These are phyloP conservation scores for Drosophila anomelani DNA, from an alignment of 2,888 invertebrate species.

Conservation along the genomic window DNA sequence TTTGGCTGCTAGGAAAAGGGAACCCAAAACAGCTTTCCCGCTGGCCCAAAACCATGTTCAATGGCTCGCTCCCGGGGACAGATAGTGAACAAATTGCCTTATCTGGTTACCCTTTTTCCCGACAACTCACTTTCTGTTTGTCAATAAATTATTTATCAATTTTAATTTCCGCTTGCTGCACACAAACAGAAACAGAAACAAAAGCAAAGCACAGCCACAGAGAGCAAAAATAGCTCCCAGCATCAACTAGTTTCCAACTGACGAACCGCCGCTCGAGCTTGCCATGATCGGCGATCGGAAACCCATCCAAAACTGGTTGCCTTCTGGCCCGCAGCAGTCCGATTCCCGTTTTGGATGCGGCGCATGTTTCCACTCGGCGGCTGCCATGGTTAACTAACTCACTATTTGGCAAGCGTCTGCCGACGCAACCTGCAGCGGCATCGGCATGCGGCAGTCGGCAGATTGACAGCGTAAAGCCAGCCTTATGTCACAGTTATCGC, in stretches of 20 bases:
- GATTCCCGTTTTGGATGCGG: slow-evolving; percentile 52
- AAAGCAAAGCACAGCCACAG: slow-evolving; percentile 18
- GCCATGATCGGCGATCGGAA: slow-evolving; percentile 31
- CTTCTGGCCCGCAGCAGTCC: slow-evolving; percentile 25
- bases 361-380: slow-evolving; percentile 34
- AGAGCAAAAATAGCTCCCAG: slow-evolving; percentile 43
- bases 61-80: neutral
- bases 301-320: slow-evolving; percentile 63
- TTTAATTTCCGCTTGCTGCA: slow-evolving; percentile 62
- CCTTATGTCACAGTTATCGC: slow-evolving; percentile 43
- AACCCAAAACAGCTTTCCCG: neutral
- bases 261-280: slow-evolving; percentile 18
- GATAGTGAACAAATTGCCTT: neutral
- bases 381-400: slow-evolving; percentile 27
- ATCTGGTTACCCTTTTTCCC: neutral
- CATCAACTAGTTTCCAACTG: slow-evolving; percentile 37
- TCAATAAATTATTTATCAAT: slow-evolving; percentile 66
- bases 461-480: slow-evolving; percentile 18
- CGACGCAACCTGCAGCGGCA: slow-evolving; percentile 24
- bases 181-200: slow-evolving; percentile 18
- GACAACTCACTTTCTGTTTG: slow-evolving; percentile 38
- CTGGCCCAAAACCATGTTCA: neutral
- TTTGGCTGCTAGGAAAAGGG: neutral
- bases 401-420: slow-evolving; percentile 42
- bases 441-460: slow-evolving; percentile 15